Evolutionary conservation across 2,113 vertebrate species (phyloP), one percentile per base, ranked within the genome.

Genomic region (Entosphenus tridentatus): DNA sequence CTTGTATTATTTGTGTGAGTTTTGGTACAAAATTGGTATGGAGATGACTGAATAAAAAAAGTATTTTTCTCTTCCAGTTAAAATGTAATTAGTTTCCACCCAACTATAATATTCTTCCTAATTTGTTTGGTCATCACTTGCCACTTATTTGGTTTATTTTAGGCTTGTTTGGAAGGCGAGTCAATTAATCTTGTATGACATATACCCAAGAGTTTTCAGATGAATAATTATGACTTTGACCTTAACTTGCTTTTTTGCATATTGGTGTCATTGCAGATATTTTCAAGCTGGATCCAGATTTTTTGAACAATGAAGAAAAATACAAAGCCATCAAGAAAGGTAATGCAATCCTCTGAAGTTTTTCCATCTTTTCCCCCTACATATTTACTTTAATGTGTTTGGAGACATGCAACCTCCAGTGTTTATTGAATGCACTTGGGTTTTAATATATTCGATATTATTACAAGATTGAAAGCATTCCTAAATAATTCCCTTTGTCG

Each of bases 231-330:
- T 8, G 2, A 39, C 39, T 39, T 39, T 39, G 39, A 39, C 39
- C 39, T 39, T 39, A 39, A 39, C 39, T 39, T 39, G 39, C 39
- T 65, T 65, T 65, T 65, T 9, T 65, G 8, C n/a, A 65, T 65
- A 21, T 65, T 65, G n/a, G 39, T 39, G 62, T 65, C 18, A 16
- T 65, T 65, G 10, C 62, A 96, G 92, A 98, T 80, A 90, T 93
- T 67, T 98, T 98, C 80, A 96, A 96, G 81, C 74, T 96, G 89
- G 92, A 98, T 79, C 86, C 92, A 0, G 82, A 89, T 77, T 98
- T 97, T 72, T 78, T 85, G 78, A 88, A 91, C 72, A 98, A 95
- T 12, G 93, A 97, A 76, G 92, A 97, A 75, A 96, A 96, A 73
- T 98, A 98, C 76, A 96, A 87, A 77, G 76, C 76, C 6, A 83